phyloP scores from a whole-genome alignment of 2,888 invertebrate genomes.

The Drosophila borborema region DNA sequence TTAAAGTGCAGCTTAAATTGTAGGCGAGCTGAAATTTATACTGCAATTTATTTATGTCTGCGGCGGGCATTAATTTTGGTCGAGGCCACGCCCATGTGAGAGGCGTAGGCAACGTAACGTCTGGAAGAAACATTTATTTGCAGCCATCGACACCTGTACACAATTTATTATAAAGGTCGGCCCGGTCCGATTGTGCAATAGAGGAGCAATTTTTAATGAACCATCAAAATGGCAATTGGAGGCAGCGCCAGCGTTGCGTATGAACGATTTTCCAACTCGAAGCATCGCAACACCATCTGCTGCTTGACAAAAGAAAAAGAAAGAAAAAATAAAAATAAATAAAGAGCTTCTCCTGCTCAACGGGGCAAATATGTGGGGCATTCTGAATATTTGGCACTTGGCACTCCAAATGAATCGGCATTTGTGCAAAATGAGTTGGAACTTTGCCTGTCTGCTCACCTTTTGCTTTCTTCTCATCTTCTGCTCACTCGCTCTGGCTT shows the following conservation, averaged over 20 bases:
- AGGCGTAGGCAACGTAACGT: not conserved
- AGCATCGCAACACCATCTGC: conserved; percentile 39
- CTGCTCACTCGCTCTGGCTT: not conserved
- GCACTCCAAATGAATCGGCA: conserved; percentile 64
- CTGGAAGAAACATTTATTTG: conserved; percentile 42
- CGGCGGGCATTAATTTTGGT: conserved; percentile 37
- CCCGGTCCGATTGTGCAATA: conserved; percentile 30
- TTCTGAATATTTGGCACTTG: conserved; percentile 72
- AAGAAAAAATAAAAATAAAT: not conserved
- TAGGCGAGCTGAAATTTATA: conserved; percentile 47
- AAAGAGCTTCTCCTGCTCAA: conserved; percentile 4
- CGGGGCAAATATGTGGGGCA: conserved; percentile 54
- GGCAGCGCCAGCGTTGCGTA: conserved; percentile 68
- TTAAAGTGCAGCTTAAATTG: conserved; percentile 42
- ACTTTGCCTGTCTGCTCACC: conserved; percentile 26
- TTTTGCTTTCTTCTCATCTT: conserved; percentile 21
- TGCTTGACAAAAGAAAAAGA: not conserved
- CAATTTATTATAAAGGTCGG: conserved; percentile 46
- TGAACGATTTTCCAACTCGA: conserved; percentile 60
- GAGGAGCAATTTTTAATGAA: conserved; percentile 68
- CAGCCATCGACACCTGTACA: conserved; percentile 52
- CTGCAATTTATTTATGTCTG: conserved; percentile 52
- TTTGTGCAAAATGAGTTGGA: conserved; percentile 68
- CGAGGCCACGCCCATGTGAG: not conserved
- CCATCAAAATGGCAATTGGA: conserved; percentile 70